Evolutionary conservation across 1,140 invertebrate genomes (phyloP).

Genomic region (Drosophila triauraria): DNA sequence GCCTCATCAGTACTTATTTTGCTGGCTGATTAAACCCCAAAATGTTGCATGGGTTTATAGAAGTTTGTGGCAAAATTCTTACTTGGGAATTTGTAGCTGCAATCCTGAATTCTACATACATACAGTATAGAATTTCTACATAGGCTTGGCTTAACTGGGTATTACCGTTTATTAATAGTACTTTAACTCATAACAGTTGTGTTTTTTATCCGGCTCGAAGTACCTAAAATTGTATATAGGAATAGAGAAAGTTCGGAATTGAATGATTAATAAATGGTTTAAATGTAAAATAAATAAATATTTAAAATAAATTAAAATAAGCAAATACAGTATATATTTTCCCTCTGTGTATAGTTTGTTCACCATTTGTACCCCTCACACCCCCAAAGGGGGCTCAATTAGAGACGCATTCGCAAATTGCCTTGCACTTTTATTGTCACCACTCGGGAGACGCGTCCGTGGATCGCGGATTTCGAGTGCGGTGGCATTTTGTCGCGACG

Average conservation of each 20-base stretch:
- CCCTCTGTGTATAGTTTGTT: slow-evolving; percentile 11
- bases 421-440: slow-evolving; percentile 78
- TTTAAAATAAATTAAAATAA: too few species aligned
- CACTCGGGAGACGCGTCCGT: slow-evolving; percentile 48
- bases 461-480: slow-evolving; percentile 49
- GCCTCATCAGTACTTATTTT: too few species aligned
- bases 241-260: too few species aligned
- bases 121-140: background rate
- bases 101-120: background rate
- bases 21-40: too few species aligned
- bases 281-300: too few species aligned
- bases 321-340: background rate
- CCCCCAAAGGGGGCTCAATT: slow-evolving; percentile 59
- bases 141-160: background rate
- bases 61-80: background rate
- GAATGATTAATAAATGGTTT: too few species aligned
- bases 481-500: slow-evolving; percentile 79
- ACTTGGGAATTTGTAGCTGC: background rate
- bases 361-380: slow-evolving; percentile 11
- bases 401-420: slow-evolving; percentile 77
- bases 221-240: too few species aligned
- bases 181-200: too few species aligned
- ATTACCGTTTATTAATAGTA: background rate
- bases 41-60: too few species aligned
- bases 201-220: too few species aligned